phyloP scores from a whole-genome alignment of 2,888 invertebrate genomes.

The Pachliopta kotzebuea region DNA sequence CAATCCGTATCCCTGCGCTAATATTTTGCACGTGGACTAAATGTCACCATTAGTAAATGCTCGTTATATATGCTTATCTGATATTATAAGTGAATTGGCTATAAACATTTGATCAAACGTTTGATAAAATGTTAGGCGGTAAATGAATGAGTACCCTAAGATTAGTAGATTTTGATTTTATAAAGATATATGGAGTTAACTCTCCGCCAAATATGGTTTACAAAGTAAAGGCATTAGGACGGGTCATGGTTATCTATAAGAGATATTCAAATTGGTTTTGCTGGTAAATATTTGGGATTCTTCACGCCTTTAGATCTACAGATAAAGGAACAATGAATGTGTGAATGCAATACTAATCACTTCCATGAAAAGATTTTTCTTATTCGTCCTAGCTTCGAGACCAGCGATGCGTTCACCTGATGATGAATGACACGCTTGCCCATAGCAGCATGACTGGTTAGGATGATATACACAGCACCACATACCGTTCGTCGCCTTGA shows the following conservation, averaged over 20 bases:
- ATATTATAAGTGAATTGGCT: too few species aligned
- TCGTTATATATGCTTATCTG: too few species aligned
- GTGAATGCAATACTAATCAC: slow-evolving; percentile 21
- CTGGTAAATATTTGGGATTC: slow-evolving; percentile 25
- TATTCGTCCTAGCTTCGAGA: too few species aligned
- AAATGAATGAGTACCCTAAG: slow-evolving; percentile 1
- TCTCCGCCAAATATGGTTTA: slow-evolving; percentile 37
- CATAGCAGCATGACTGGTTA: too few species aligned
- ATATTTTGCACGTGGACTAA: too few species aligned
- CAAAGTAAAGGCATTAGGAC: slow-evolving; percentile 33
- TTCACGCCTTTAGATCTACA: slow-evolving; percentile 29
- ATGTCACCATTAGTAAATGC: too few species aligned
- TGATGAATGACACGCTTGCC: too few species aligned
- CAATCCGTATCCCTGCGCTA: too few species aligned
- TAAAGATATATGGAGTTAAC: slow-evolving; percentile 40
- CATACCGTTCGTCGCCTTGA: too few species aligned
- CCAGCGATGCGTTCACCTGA: too few species aligned
- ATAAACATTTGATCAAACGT: not conserved
- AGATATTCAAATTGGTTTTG: slow-evolving; percentile 28
- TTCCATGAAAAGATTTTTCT: not conserved
- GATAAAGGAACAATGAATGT: slow-evolving; percentile 34
- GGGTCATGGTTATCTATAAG: slow-evolving; percentile 25
- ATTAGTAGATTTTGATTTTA: slow-evolving; percentile 54
- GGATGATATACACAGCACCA: too few species aligned
- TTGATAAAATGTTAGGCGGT: not conserved